These are phyloP conservation scores for Aerospiza tachiro DNA, from an alignment of 2,797 vertebrate species.

Conservation along the genomic window DNA sequence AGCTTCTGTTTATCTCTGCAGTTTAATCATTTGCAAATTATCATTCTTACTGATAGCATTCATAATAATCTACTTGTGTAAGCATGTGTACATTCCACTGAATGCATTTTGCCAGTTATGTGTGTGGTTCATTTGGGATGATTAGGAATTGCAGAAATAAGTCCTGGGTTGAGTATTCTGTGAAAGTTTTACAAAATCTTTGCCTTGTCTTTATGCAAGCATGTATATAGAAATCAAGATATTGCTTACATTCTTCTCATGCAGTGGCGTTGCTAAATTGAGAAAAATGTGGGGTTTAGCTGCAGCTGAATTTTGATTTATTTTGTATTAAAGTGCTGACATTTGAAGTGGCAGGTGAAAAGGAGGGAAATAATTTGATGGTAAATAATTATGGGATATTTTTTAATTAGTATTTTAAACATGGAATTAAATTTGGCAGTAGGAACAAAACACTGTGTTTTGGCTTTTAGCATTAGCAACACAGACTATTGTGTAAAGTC, in stretches of 20 bases:
- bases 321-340: background rate
- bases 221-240: background rate
- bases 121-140: background rate
- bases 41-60: background rate
- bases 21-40: slow-evolving; percentile 53
- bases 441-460: background rate
- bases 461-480: background rate
- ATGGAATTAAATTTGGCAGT: background rate
- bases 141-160: background rate
- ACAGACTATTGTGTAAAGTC: background rate
- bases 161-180: background rate
- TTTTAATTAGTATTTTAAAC: background rate
- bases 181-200: background rate
- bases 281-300: background rate
- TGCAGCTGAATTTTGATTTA: background rate
- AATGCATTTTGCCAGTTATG: background rate
- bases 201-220: background rate
- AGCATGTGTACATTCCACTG: background rate
- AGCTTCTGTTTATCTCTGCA: background rate
- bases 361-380: background rate
- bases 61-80: slow-evolving; percentile 1
- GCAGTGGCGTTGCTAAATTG: background rate
- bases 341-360: background rate
- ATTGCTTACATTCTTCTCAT: background rate
- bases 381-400: background rate